Evolutionary conservation across 2,888 invertebrate genomes (phyloP).

Genomic region (Desoria tigrina): DNA sequence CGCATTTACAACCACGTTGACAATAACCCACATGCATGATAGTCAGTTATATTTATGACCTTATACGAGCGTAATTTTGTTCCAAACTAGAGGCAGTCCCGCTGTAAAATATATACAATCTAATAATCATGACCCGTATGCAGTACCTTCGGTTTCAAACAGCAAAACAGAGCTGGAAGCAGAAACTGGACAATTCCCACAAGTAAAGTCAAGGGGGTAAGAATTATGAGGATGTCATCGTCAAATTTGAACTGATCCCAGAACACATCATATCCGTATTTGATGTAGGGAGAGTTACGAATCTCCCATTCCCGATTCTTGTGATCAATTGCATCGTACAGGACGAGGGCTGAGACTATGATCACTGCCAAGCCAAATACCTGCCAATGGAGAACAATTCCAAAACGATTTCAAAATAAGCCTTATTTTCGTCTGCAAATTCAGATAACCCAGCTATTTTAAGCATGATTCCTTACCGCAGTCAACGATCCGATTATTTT

Average conservation of each 20-base stretch:
- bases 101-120: neutral
- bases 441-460: neutral
- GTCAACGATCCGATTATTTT: neutral
- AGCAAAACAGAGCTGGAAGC: conserved; percentile 39
- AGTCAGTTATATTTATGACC: too few relatives aligned
- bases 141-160: conserved; percentile 34
- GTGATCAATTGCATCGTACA: conserved; percentile 36
- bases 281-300: conserved; percentile 31
- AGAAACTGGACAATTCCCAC: conserved; percentile 37
- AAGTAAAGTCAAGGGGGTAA: conserved; percentile 34
- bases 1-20: too few relatives aligned
- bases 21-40: too few relatives aligned
- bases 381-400: conserved; percentile 8
- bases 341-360: conserved; percentile 32
- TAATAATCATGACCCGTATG: neutral
- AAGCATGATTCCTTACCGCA: neutral
- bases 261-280: conserved; percentile 34
- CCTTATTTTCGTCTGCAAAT: too few relatives aligned
- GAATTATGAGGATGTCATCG: conserved; percentile 39
- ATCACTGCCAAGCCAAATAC: conserved; percentile 33
- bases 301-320: conserved; percentile 40
- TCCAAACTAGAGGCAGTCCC: too few relatives aligned
- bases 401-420: neutral
- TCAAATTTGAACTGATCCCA: conserved; percentile 45
- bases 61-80: too few relatives aligned